phyloP scores from a whole-genome alignment of 2,888 invertebrate species.

The Drosophila borborema region DNA sequence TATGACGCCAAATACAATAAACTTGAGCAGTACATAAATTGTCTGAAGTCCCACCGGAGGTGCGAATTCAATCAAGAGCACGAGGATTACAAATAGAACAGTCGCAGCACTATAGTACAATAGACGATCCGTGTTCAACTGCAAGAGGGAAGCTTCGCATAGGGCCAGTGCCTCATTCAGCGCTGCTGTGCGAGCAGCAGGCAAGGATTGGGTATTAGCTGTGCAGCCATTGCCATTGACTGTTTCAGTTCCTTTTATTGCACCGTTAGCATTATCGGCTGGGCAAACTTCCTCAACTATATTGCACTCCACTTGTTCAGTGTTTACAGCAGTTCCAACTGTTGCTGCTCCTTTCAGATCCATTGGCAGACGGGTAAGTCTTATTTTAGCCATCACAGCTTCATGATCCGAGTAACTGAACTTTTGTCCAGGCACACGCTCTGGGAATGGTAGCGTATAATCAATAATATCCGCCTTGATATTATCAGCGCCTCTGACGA shows the following conservation, averaged over 20 bases:
- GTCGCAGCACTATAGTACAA: conserved; percentile 82
- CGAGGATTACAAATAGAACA: conserved; percentile 76
- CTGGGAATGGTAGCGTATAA: conserved; percentile 90
- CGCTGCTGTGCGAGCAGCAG: conserved; percentile 70
- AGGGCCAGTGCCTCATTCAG: conserved; percentile 82
- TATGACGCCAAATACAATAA: conserved; percentile 88
- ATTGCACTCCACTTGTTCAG: conserved; percentile 44
- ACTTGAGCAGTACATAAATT: conserved; percentile 86
- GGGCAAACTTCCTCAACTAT: conserved; percentile 9
- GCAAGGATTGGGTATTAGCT: conserved; percentile 8
- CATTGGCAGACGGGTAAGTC: conserved; percentile 38
- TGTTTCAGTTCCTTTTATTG: neutral
- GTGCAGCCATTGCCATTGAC: conserved; percentile 17
- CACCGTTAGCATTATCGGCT: conserved; percentile 15
- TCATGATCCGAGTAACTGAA: conserved; percentile 97
- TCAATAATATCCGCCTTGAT: conserved; percentile 85
- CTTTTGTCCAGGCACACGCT: conserved; percentile 89
- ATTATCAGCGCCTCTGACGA: conserved; percentile 86
- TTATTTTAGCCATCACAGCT: conserved; percentile 89
- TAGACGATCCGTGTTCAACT: conserved; percentile 82
- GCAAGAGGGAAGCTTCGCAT: conserved; percentile 82
- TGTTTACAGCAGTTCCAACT: neutral
- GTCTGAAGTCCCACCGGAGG: conserved; percentile 84
- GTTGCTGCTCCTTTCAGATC: neutral
- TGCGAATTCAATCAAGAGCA: conserved; percentile 79